phyloP scores from a whole-genome alignment of 1,140 invertebrate genomes.

The Diachasma alloeum region DNA sequence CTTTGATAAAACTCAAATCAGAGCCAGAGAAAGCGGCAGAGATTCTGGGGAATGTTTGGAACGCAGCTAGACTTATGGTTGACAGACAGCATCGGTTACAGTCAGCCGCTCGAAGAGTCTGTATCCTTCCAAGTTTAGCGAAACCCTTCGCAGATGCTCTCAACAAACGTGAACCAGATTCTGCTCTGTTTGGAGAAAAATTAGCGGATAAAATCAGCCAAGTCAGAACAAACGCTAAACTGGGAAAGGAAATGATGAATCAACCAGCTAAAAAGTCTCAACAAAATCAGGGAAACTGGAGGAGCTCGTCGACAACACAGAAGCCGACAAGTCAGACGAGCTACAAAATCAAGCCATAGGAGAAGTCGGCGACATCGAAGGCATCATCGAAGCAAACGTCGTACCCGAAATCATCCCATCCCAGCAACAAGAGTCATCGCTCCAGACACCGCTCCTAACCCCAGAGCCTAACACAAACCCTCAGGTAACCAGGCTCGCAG shows the following conservation, averaged over 20 bases:
- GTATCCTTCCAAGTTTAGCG: slow-evolving; percentile 23
- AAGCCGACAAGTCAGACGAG: slow-evolving; percentile 22
- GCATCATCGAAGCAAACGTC: slow-evolving; percentile 13
- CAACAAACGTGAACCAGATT: slow-evolving; percentile 28
- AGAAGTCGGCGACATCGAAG: not conserved
- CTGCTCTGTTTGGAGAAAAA: slow-evolving; percentile 21
- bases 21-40: slow-evolving; percentile 7
- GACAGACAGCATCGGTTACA: not conserved
- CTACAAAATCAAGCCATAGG: not conserved
- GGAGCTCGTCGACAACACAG: slow-evolving; percentile 10
- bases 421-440: not conserved
- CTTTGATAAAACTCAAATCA: not conserved
- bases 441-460: not conserved
- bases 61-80: slow-evolving; percentile 21
- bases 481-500: not conserved
- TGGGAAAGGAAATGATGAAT: slow-evolving; percentile 19
- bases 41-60: not conserved
- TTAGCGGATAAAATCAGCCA: slow-evolving; percentile 25
- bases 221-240: slow-evolving; percentile 27
- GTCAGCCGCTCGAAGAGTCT: slow-evolving; percentile 13
- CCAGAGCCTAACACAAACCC: not conserved
- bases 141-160: slow-evolving; percentile 26
- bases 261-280: not conserved
- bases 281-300: slow-evolving; percentile 30
- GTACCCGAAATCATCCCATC: not conserved